phyloP scores from a whole-genome alignment of 2,797 vertebrate species.

The Caiman crocodilus region DNA sequence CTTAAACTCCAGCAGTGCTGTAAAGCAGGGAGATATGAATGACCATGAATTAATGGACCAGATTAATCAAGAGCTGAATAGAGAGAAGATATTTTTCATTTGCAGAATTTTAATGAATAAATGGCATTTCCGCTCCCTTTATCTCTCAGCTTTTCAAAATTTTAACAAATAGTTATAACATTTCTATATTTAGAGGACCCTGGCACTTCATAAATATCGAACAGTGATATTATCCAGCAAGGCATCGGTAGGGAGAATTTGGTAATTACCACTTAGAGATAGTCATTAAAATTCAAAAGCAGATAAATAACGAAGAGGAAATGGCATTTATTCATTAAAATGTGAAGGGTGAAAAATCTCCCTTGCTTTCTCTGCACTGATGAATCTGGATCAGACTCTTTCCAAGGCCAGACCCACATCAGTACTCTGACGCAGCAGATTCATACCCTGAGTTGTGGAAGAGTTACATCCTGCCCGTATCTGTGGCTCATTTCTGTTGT shows the following conservation, averaged over 20 bases:
- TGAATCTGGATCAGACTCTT: conserved; percentile 16
- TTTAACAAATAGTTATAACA: conserved; percentile 74
- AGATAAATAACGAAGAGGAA: conserved; percentile 58
- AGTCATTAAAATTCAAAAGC: conserved; percentile 73
- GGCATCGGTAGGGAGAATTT: conserved; percentile 58
- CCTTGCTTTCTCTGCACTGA: conserved; percentile 28
- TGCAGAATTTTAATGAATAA: conserved; percentile 73
- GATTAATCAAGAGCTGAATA: conserved; percentile 63
- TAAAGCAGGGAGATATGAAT: conserved; percentile 40
- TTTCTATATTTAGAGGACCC: conserved; percentile 75
- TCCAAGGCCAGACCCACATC: not conserved
- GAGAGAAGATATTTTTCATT: conserved; percentile 68
- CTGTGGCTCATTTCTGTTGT: not conserved
- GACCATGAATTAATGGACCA: conserved; percentile 70
- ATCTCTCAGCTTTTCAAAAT: conserved; percentile 69
- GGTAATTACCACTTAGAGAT: conserved; percentile 70
- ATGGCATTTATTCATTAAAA: conserved; percentile 67
- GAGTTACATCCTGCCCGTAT: not conserved
- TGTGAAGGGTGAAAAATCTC: conserved; percentile 47
- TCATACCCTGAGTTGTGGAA: not conserved
- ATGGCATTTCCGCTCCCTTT: conserved; percentile 69
- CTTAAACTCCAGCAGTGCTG: conserved; percentile 27
- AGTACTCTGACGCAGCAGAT: not conserved
- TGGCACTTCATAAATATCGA: conserved; percentile 76
- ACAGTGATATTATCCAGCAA: conserved; percentile 59